Evolutionary conservation across 2,113 vertebrate species (phyloP).

Genomic region (Natator depressus): DNA sequence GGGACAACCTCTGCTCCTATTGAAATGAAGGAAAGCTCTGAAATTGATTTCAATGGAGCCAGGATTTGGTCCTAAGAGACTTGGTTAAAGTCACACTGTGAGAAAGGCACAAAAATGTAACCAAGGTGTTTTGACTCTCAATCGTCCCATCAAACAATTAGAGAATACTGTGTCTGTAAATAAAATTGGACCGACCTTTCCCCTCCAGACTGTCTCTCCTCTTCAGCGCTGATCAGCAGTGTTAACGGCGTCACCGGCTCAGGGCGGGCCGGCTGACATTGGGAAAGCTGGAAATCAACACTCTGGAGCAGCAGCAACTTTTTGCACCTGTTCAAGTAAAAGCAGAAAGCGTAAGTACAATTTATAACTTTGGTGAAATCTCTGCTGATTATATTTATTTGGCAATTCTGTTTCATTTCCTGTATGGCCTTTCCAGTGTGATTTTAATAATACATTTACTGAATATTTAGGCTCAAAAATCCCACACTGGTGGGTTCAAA

Average conservation of each 20-base stretch:
- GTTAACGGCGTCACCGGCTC: accelerated
- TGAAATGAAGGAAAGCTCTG: neutral
- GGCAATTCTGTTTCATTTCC: neutral
- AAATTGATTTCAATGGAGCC: neutral
- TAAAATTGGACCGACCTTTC: neutral
- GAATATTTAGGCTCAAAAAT: neutral
- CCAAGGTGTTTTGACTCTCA: neutral
- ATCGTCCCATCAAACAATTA: neutral
- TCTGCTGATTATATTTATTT: neutral
- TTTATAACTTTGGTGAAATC: neutral
- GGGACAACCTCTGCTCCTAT: neutral
- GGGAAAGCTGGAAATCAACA: neutral
- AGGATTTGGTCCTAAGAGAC: neutral
- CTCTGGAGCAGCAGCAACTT: neutral
- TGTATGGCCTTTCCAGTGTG: neutral
- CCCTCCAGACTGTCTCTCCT: neutral
- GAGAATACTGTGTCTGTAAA: neutral
- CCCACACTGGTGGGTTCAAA: neutral
- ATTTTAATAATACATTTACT: too few relatives aligned
- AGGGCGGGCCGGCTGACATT: accelerated
- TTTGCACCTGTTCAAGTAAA: neutral
- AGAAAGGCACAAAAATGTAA: neutral
- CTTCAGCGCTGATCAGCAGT: neutral
- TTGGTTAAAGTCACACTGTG: neutral
- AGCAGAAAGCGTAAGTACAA: neutral